These are phyloP conservation scores for Mastomys natalensis DNA, from an alignment of 2,113 vertebrate genomes.

Conservation along the genomic window DNA sequence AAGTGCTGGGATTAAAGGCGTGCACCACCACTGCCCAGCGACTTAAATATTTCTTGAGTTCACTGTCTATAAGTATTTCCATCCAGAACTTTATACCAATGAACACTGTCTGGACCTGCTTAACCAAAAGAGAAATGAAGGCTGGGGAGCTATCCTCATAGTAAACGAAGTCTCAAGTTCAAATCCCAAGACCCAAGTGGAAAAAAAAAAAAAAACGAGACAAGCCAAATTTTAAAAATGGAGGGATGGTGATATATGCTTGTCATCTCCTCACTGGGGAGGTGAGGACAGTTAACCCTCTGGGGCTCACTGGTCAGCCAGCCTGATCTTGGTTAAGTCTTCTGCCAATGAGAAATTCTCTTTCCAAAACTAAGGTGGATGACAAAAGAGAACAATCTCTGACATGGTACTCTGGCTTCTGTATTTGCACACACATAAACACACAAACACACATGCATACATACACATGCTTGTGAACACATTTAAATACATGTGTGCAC, in stretches of 20 bases:
- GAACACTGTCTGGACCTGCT: not conserved
- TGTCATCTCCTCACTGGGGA: not conserved
- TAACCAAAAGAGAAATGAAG: not conserved
- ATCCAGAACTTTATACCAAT: not conserved
- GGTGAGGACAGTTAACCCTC: not conserved
- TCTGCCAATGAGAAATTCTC: not conserved
- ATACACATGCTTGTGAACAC: no score
- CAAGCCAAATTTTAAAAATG: not conserved
- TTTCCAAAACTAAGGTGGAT: not conserved
- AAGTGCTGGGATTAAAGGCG: no score
- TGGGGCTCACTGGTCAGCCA: not conserved
- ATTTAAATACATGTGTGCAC: accelerated
- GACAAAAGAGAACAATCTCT: not conserved
- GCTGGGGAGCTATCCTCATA: not conserved
- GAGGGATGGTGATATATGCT: not conserved
- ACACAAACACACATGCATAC: not conserved
- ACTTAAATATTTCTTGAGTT: not conserved
- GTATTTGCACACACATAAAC: not conserved
- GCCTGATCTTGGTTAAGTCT: not conserved
- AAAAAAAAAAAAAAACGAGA: no score
- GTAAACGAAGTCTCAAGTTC: not conserved
- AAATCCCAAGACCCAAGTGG: not conserved
- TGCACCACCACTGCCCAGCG: no score
- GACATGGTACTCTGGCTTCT: not conserved
- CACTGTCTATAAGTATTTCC: not conserved